phyloP scores from a whole-genome alignment of 1,140 invertebrate species.

The Hycleus cichorii region DNA sequence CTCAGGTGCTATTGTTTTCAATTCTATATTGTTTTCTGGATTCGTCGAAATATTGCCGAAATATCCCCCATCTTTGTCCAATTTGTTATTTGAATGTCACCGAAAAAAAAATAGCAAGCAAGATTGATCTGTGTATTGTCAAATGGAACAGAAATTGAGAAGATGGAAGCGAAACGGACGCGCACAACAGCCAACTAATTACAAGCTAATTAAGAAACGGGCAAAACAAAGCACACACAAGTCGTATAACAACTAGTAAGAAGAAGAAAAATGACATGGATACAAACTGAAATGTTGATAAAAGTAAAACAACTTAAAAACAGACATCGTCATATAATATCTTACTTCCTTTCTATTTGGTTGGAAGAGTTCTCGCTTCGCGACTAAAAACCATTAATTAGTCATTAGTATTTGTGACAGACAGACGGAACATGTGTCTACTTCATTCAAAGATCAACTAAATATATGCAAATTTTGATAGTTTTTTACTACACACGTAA shows the following conservation, averaged over 20 bases:
- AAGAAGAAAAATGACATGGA: neutral
- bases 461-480: neutral
- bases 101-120: neutral
- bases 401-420: slow-evolving; percentile 9
- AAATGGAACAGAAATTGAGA: too few relatives aligned
- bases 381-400: slow-evolving; percentile 12
- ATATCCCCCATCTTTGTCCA: neutral
- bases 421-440: slow-evolving; percentile 5
- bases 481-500: too few relatives aligned
- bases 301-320: slow-evolving; percentile 6
- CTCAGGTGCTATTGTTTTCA: slow-evolving; percentile 26
- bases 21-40: neutral
- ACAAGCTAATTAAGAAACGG: slow-evolving; percentile 12
- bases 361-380: slow-evolving; percentile 8
- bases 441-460: neutral
- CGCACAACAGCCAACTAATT: slow-evolving; percentile 12
- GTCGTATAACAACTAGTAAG: too few relatives aligned
- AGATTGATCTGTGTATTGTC: too few relatives aligned
- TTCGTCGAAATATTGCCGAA: too few relatives aligned
- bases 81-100: neutral
- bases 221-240: neutral
- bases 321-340: slow-evolving; percentile 13
- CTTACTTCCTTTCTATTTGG: slow-evolving; percentile 16
- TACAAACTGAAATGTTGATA: slow-evolving; percentile 3
- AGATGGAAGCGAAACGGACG: too few relatives aligned